These are phyloP conservation scores for Conus canariensis DNA, from an alignment of 2,888 invertebrate species.

Conservation along the genomic window DNA sequence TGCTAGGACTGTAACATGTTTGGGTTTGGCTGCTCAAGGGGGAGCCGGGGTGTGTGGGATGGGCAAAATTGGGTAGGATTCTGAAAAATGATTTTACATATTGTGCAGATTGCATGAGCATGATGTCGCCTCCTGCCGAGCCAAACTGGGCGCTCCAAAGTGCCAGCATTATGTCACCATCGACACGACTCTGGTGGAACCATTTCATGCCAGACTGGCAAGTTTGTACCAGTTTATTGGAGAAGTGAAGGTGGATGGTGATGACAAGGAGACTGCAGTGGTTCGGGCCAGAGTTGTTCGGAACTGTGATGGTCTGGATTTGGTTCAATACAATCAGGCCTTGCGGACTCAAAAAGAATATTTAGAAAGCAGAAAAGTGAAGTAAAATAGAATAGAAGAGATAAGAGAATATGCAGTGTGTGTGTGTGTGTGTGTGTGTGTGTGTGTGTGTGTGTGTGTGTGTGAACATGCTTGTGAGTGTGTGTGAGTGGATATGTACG, in stretches of 20 bases:
- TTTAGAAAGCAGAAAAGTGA: conserved; percentile 39
- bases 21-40: no score
- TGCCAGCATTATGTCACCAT: conserved; percentile 51
- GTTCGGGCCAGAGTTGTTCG: conserved; percentile 60
- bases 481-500: neutral
- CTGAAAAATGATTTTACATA: no score
- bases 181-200: conserved; percentile 64
- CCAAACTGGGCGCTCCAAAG: conserved; percentile 58
- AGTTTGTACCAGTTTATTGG: conserved; percentile 66
- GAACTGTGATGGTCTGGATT: conserved; percentile 66
- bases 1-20: no score
- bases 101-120: conserved; percentile 57
- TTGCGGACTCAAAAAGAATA: conserved; percentile 60
- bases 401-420: no score
- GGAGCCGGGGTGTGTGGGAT: no score
- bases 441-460: neutral
- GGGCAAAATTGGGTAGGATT: no score
- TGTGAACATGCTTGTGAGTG: no score
- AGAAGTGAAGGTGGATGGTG: conserved; percentile 45
- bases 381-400: neutral
- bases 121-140: conserved; percentile 54
- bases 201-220: conserved; percentile 60
- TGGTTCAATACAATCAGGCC: conserved; percentile 60
- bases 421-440: neutral
- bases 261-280: conserved; percentile 38